A percentile compares a stretch with the other conserved stretches of the same genome.
These are phyloP conservation scores for Eurypyga helias DNA, from an alignment of 2,113 vertebrate genomes.

Conservation along the genomic window DNA sequence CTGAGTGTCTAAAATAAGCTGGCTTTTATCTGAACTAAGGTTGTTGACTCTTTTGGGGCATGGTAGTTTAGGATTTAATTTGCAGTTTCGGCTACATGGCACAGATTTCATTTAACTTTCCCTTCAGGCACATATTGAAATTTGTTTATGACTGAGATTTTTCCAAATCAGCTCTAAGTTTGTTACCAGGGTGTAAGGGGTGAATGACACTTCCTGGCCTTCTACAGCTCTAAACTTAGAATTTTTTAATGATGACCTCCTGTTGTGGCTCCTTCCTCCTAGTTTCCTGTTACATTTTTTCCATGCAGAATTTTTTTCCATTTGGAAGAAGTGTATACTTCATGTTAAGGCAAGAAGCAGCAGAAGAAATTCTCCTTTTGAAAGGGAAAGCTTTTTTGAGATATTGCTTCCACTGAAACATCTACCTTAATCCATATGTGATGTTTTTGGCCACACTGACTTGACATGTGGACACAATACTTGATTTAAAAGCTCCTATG, in stretches of 20 bases:
- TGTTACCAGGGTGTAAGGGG: background rate
- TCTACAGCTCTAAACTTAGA: slow-evolving; percentile 7
- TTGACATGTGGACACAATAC: background rate
- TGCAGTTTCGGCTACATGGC: background rate
- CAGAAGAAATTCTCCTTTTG: background rate
- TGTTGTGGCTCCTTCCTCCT: background rate
- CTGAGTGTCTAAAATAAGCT: background rate
- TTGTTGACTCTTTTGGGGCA: background rate
- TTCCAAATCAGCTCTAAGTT: background rate
- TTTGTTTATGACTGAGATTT: background rate
- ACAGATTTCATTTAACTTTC: slow-evolving; percentile 8
- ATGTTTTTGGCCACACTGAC: background rate
- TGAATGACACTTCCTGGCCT: background rate
- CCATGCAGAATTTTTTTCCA: background rate
- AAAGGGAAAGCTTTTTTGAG: background rate
- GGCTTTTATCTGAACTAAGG: background rate
- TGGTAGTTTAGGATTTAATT: background rate
- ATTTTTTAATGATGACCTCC: slow-evolving; percentile 19
- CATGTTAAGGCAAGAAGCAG: background rate
- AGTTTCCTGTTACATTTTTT: slow-evolving; percentile 37
- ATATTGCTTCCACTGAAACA: background rate
- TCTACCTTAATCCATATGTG: background rate
- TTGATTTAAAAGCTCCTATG: background rate
- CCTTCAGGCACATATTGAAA: background rate
- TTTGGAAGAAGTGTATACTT: background rate